Percentiles rank a stretch among this genome's conserved stretches.
phyloP scores from a whole-genome alignment of 2,113 vertebrate species.

The Willisornis vidua region DNA sequence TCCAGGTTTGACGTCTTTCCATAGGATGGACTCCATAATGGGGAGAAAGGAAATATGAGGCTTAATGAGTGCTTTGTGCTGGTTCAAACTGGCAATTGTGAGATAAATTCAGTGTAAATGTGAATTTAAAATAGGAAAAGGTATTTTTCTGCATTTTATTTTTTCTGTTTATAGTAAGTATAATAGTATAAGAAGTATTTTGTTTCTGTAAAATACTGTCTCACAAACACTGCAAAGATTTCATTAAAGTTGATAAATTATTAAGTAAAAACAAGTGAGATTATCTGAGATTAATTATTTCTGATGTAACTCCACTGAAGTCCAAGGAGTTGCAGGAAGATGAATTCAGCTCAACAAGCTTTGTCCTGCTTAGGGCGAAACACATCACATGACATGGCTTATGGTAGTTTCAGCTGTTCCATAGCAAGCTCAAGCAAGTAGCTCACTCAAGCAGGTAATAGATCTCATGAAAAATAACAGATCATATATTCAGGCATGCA shows the following conservation, averaged over 20 bases:
- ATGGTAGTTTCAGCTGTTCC: constrained; percentile 23
- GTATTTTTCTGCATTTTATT: not conserved
- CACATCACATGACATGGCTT: not conserved
- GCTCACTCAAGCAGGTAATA: constrained; percentile 15
- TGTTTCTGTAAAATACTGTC: not conserved
- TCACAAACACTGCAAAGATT: not conserved
- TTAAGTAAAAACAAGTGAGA: not conserved
- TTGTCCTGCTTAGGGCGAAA: not conserved
- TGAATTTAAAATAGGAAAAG: not conserved
- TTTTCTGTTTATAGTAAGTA: not conserved
- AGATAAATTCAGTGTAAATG: not conserved
- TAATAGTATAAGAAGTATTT: not conserved
- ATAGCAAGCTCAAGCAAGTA: constrained; percentile 45
- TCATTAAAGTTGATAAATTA: not conserved
- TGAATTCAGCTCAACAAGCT: not conserved
- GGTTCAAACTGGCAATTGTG: accelerated
- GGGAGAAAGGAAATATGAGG: not conserved
- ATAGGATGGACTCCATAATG: not conserved
- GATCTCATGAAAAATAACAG: constrained; percentile 37
- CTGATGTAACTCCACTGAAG: not conserved
- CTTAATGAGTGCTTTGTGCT: not conserved
- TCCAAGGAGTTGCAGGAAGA: not conserved
- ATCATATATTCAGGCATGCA: not conserved
- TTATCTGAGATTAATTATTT: not conserved
- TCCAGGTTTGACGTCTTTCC: not conserved